Conservation (phyloP, 1,140 invertebrate genomes). For the Orius insidiosus region DNA sequence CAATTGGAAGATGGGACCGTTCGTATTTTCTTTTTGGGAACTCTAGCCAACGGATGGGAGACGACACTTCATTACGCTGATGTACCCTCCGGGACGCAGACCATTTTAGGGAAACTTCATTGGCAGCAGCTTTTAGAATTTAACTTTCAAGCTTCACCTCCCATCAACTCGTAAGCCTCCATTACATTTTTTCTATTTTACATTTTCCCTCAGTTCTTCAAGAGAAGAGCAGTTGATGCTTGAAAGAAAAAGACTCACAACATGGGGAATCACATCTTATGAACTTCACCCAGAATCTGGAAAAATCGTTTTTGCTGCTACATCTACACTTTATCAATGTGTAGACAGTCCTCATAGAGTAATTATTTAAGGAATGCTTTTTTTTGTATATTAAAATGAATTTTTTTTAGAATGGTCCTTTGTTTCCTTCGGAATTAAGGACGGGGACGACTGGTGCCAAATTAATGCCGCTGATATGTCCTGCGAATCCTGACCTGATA, state of each 20-base stretch:
- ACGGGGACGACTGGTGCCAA: slow-evolving; percentile 44
- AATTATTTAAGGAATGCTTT: slow-evolving; percentile 18
- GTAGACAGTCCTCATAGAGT: slow-evolving; percentile 52
- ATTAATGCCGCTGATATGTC: slow-evolving; percentile 82
- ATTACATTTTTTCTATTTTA: not conserved
- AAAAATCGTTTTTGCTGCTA: slow-evolving; percentile 77
- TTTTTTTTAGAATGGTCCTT: slow-evolving; percentile 38
- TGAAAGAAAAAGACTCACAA: slow-evolving; percentile 75
- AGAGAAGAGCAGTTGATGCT: slow-evolving; percentile 77
- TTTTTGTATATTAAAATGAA: not conserved
- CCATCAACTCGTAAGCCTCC: not conserved
- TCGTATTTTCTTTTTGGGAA: slow-evolving; percentile 78
- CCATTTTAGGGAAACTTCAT: slow-evolving; percentile 15
- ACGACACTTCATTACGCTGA: slow-evolving; percentile 75
- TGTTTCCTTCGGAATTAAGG: slow-evolving; percentile 53
- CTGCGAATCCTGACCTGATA: slow-evolving; percentile 65
- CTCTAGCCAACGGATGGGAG: slow-evolving; percentile 66
- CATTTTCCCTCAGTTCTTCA: slow-evolving; percentile 34
- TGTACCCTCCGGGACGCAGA: slow-evolving; percentile 37
- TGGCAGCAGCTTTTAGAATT: slow-evolving; percentile 14
- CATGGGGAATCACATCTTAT: slow-evolving; percentile 88
- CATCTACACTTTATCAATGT: slow-evolving; percentile 66
- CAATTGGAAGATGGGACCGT: slow-evolving; percentile 53
- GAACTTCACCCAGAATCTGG: slow-evolving; percentile 65
- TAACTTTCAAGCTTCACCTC: slow-evolving; percentile 9